Evolutionary conservation across 2,797 vertebrate species (phyloP).

Genomic region (Hemibagrus guttatus): DNA sequence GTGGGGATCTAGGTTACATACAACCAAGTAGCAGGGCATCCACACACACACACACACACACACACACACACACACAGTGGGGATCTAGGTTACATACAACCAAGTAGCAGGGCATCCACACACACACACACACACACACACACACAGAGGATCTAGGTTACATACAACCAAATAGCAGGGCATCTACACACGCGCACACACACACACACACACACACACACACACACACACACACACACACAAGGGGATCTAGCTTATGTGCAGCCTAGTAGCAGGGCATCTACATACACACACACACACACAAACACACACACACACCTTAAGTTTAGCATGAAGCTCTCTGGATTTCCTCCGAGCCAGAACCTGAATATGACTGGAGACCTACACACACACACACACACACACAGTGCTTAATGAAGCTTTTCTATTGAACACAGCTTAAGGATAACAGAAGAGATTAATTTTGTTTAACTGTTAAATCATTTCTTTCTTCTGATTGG

Average conservation of each 20-base stretch:
- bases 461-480: not conserved
- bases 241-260: too few species aligned
- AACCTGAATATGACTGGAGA: slow-evolving; percentile 99
- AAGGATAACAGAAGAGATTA: not conserved
- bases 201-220: not conserved
- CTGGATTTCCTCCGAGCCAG: slow-evolving; percentile 98
- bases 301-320: slow-evolving; percentile 75
- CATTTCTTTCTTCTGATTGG: not conserved
- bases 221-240: slow-evolving; percentile 25
- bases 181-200: too few species aligned
- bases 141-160: too few species aligned
- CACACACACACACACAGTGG: too few species aligned
- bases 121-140: too few species aligned
- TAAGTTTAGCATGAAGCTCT: slow-evolving; percentile 98
- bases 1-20: too few species aligned
- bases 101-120: too few species aligned
- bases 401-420: not conserved
- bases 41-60: too few species aligned
- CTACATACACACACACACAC: slow-evolving; percentile 16
- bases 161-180: too few species aligned
- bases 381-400: slow-evolving; percentile 70
- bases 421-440: not conserved
- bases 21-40: too few species aligned
- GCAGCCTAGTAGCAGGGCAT: too few species aligned
- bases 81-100: too few species aligned